Evolutionary conservation across 2,797 vertebrate genomes (phyloP), one percentile per base, ranked within the genome.

Genomic region (Syngnathus acus): DNA sequence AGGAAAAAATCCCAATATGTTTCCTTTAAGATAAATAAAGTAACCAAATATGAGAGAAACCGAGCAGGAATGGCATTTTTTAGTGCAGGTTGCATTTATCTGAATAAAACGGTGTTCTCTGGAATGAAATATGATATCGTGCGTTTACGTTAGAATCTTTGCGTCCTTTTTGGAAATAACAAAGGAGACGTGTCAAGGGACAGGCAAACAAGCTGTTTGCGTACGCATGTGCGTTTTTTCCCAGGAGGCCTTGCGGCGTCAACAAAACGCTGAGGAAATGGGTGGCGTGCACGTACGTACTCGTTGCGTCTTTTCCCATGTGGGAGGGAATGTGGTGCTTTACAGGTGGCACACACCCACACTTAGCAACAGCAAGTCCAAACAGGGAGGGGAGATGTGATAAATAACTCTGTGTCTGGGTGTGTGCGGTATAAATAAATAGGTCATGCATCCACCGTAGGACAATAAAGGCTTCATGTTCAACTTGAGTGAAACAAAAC

Each of bases 391-490:
- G 65, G 74, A 75, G 40, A 26, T 63, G 59, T 43, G 17, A 43
- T 23, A 40, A n/a, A 43, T 74, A 50, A 43, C 21, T 48, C 26
- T 42, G 50, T 63, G 66, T 65, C 54, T 65, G 60, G 63, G 65
- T 64, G 38, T 47, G 60, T 59, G 43, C 63, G 58, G 50, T 65
- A 55, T 59, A 68, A 57, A 71, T 66, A 88, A 87, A 80, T 91
- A 88, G 90, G 89, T 91, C 89, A 91, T 76, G 73, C 79, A 88
- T 86, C 84, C 76, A 78, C 68, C 84, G 80, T 82, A 79, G 82
- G 80, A 80, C 79, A 87, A 82, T 84, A 88, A 84, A 79, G 76
- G 78, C 86, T 88, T 86, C 82, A 82, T 70, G 83, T 87, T 86
- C 74, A 87, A 85, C 83, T 84, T 79, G 82, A 83, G 72, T 84